phyloP scores from a whole-genome alignment of 2,113 vertebrate species.

The Muntiacus reevesi region DNA sequence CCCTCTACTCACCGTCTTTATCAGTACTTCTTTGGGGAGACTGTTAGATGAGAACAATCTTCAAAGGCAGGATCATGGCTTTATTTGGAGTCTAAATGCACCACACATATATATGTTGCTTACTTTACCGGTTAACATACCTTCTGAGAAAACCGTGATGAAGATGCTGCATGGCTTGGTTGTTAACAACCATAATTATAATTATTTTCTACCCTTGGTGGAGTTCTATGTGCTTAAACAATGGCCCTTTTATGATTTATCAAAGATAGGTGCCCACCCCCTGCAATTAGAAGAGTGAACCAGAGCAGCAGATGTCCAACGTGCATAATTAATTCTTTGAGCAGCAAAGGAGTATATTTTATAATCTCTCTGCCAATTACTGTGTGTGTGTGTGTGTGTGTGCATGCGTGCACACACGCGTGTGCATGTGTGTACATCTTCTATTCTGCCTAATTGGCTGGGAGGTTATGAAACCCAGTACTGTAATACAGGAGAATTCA shows the following conservation, averaged over 20 bases:
- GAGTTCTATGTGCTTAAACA: background rate
- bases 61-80: background rate
- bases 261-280: background rate
- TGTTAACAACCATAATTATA: background rate
- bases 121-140: background rate
- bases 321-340: constrained; percentile 52
- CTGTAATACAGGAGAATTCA: constrained; percentile 13
- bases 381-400: background rate
- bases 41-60: background rate
- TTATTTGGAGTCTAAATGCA: background rate
- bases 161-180: background rate
- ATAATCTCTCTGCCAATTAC: constrained; percentile 33
- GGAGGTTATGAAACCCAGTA: background rate
- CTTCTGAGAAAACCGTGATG: background rate
- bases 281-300: background rate
- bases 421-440: background rate
- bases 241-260: constrained; percentile 22
- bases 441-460: background rate
- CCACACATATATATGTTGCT: background rate
- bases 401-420: fast-evolving
- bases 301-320: constrained; percentile 30
- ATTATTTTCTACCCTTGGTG: background rate
- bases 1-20: background rate
- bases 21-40: background rate
- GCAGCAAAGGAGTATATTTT: constrained; percentile 9